Evolutionary conservation across 2,888 invertebrate genomes (phyloP), one percentile per base, ranked within the genome.

Genomic region (Meta bourneti): DNA sequence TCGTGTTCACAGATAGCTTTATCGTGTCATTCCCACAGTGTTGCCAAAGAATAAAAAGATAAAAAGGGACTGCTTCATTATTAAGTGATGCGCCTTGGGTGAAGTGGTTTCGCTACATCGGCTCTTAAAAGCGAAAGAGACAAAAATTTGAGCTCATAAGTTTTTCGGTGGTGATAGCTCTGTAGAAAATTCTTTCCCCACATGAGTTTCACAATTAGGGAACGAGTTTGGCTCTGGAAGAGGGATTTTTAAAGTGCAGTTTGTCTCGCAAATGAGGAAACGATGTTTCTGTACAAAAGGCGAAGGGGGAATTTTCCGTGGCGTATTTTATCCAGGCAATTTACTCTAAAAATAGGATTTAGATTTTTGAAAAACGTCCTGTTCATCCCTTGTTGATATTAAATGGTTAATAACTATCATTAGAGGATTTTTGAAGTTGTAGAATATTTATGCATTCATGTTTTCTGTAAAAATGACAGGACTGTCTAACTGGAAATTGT

Each of bases 1-100:
- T 69, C 80, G 69, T 81, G 80, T 81, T 49, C 80, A n/a, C 16
- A 69, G 80, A 81, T 81, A 69, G 80, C 80, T 81, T 81, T 79
- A 61, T 61, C 78, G 52, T 79, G 78, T 79, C 13, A 34, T 52
- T 9, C 78, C 69, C 70, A 49, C 49, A 49, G 16, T 70, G 70
- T 69, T 70, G 69, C 80, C 80, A 81, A n/a, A 49, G n/a, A 81
- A 7, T 7, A 20, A 80, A 81, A 20, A 82, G 72, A 49, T 72
- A 72, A 82, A 34, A 51, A 82, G n/a, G 52, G 34, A 34, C 34
- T 7, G 16, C 71, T 13, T 82, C 72, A 72, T 82, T 82, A 82
- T 82, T 82, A 82, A 82, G 11, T 72, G 52, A 72, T 52, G 82
- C 20, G 19, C 52, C 52, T 6, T 61, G 19, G 51, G 49, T 82